phyloP scores from a whole-genome alignment of 2,888 invertebrate genomes.

The Bombylius discolor region DNA sequence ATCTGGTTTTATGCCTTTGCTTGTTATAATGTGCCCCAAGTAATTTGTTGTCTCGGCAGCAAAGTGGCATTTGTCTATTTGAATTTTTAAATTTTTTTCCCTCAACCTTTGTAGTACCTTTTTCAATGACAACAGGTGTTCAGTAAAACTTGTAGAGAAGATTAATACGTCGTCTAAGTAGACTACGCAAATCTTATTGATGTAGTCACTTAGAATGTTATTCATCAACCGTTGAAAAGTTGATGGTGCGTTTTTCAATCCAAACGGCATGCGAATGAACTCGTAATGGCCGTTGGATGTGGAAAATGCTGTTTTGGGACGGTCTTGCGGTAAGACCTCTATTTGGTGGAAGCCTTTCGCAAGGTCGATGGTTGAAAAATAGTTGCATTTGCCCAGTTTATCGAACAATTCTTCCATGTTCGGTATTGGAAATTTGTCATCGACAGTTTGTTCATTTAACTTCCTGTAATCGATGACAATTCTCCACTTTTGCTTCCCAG shows the following conservation, averaged over 20 bases:
- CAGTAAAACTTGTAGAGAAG: slow-evolving; percentile 11
- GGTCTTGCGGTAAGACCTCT: slow-evolving; percentile 14
- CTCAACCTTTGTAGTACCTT: background rate
- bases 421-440: slow-evolving; percentile 6
- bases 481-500: slow-evolving; percentile 10
- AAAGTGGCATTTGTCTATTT: slow-evolving; percentile 6
- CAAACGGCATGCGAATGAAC: slow-evolving; percentile 23
- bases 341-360: slow-evolving; percentile 22
- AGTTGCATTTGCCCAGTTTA: slow-evolving; percentile 15
- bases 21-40: background rate
- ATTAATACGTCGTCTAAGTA: slow-evolving; percentile 23
- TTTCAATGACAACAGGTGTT: slow-evolving; percentile 1
- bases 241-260: slow-evolving; percentile 21
- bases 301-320: slow-evolving; percentile 22
- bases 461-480: slow-evolving; percentile 8
- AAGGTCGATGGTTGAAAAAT: slow-evolving; percentile 18
- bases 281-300: slow-evolving; percentile 22
- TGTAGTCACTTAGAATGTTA: slow-evolving; percentile 15
- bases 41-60: background rate
- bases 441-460: slow-evolving; percentile 1
- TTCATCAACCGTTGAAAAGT: slow-evolving; percentile 27
- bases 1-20: background rate
- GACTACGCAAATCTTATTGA: slow-evolving; percentile 12
- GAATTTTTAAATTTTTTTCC: slow-evolving; percentile 5
- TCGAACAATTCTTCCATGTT: slow-evolving; percentile 6